phyloP scores from a whole-genome alignment of 2,888 invertebrate species.

The Monoplex corrugatus region DNA sequence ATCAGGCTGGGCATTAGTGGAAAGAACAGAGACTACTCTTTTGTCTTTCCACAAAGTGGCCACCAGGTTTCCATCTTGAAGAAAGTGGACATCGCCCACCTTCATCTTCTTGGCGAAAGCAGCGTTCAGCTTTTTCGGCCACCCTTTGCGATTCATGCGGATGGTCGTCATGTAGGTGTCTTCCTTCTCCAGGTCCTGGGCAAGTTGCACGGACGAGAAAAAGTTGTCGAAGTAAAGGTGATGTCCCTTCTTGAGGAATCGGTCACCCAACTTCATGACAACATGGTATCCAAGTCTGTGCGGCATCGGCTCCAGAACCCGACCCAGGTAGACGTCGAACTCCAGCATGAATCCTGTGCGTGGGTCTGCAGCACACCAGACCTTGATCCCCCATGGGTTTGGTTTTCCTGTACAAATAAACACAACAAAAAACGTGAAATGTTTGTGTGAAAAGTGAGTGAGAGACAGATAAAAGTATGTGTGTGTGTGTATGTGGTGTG shows the following conservation, averaged over 20 bases:
- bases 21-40: background rate
- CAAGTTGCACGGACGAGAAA: constrained; percentile 39
- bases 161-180: constrained; percentile 34
- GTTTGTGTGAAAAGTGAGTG: too few relatives aligned
- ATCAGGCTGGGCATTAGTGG: constrained; percentile 40
- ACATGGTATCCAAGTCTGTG: background rate
- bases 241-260: background rate
- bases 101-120: constrained; percentile 28
- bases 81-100: constrained; percentile 19
- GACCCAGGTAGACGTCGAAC: constrained; percentile 1
- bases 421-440: too few relatives aligned
- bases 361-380: constrained; percentile 27
- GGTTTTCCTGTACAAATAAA: background rate
- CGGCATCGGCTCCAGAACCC: background rate
- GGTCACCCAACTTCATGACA: background rate
- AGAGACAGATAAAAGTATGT: too few relatives aligned
- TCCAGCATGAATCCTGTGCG: constrained; percentile 11
- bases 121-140: constrained; percentile 14
- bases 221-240: constrained; percentile 17
- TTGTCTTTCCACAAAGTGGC: constrained; percentile 41
- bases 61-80: constrained; percentile 33
- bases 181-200: background rate
- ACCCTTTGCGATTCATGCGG: constrained; percentile 11
- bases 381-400: constrained; percentile 18
- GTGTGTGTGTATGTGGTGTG: too few relatives aligned